phyloP scores from a whole-genome alignment of 2,888 invertebrate genomes.

The Epinotia brunnichana region DNA sequence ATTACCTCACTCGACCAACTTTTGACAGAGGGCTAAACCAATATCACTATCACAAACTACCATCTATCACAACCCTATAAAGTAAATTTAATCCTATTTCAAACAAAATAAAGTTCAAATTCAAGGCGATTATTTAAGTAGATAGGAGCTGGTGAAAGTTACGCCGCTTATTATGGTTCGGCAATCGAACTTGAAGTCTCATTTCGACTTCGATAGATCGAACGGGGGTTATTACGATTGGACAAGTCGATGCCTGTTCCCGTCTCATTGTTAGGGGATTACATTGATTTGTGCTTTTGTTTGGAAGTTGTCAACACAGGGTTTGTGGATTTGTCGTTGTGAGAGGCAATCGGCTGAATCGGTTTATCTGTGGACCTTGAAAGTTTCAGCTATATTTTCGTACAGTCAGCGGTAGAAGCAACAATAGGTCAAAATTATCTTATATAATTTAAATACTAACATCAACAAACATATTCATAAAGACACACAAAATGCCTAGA shows the following conservation, averaged over 20 bases:
- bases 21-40: conserved; percentile 17
- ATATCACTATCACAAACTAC: conserved; percentile 1
- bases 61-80: not conserved
- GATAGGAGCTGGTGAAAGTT: not conserved
- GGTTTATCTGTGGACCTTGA: conserved; percentile 19
- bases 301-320: conserved; percentile 35
- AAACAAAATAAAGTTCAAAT: not conserved
- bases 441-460: too few relatives aligned
- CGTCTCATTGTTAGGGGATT: conserved; percentile 33
- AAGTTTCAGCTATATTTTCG: not conserved
- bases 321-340: conserved; percentile 26
- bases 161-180: conserved; percentile 10
- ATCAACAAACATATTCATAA: too few relatives aligned
- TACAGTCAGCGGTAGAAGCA: too few relatives aligned
- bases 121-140: not conserved
- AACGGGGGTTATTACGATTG: conserved; percentile 32
- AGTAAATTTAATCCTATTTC: conserved; percentile 8
- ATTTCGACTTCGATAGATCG: conserved; percentile 18
- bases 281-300: conserved; percentile 41
- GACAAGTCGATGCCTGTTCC: conserved; percentile 26
- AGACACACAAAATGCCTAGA: too few relatives aligned
- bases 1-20: conserved; percentile 39
- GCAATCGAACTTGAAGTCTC: conserved; percentile 20
- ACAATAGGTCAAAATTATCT: too few relatives aligned
- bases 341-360: conserved; percentile 21